Evolutionary conservation across 2,113 vertebrate species (phyloP).

Genomic region (Myrmecobius fasciatus): DNA sequence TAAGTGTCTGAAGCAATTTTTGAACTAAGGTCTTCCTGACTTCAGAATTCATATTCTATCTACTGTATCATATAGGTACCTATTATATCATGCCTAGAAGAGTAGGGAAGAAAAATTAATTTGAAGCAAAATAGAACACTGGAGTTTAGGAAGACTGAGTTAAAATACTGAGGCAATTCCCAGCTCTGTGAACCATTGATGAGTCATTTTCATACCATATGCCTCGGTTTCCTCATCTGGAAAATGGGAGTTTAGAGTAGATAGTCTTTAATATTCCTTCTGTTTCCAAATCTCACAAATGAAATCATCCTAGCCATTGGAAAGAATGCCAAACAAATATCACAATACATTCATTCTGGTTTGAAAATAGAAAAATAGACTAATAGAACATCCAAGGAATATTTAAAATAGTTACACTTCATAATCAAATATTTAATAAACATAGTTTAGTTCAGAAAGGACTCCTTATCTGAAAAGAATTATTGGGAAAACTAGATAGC

Average conservation of each 20-base stretch:
- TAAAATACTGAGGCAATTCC: neutral
- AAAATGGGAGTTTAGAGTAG: neutral
- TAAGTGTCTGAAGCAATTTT: neutral
- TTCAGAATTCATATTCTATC: neutral
- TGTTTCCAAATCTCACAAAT: neutral
- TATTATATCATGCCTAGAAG: neutral
- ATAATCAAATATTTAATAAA: neutral
- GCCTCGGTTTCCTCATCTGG: neutral
- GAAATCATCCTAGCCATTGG: neutral
- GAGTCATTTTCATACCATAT: too few relatives aligned
- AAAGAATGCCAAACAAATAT: neutral
- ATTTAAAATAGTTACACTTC: neutral
- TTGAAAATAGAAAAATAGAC: neutral
- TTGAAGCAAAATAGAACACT: neutral
- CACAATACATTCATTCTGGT: neutral
- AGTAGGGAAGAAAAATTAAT: neutral
- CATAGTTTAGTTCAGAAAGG: neutral
- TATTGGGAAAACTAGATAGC: neutral
- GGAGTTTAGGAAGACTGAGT: neutral
- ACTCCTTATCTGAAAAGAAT: neutral
- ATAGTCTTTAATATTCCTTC: neutral
- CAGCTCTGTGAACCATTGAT: neutral
- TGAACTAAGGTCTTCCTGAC: neutral
- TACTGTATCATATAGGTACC: neutral
- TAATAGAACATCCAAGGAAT: neutral